Conservation (phyloP, 2,113 vertebrate species). For the Xyliphius kryptos region DNA sequence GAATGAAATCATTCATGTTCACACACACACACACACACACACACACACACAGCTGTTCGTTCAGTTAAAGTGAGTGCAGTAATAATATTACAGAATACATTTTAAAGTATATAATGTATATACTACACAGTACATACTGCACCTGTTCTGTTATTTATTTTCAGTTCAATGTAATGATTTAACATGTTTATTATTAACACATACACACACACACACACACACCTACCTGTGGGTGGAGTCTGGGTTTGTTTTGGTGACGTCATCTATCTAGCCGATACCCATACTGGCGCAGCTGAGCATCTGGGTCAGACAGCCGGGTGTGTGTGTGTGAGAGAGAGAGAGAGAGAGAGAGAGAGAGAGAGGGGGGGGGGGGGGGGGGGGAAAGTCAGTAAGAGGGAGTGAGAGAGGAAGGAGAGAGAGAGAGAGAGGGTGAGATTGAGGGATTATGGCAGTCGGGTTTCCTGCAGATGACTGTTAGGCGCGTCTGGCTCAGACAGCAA, state of each 20-base stretch:
- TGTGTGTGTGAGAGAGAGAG: neutral
- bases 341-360: neutral
- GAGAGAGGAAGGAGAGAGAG: neutral
- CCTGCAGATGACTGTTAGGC: no score
- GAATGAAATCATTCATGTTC: no score
- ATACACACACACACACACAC: no score
- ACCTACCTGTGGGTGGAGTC: neutral
- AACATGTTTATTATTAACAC: neutral
- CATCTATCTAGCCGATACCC: neutral
- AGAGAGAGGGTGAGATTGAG: neutral
- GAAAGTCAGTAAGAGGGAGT: neutral
- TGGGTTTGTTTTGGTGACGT: neutral
- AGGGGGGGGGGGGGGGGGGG: neutral
- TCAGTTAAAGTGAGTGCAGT: no score
- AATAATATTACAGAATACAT: no score
- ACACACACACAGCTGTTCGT: no score
- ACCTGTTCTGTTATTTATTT: no score
- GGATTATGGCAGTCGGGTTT: no score
- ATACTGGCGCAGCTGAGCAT: neutral
- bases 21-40: no score
- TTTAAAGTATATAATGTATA: no score
- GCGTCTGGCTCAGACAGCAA: neutral
- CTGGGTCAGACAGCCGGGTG: conserved; percentile 4
- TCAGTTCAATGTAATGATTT: neutral
- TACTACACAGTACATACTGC: no score